phyloP scores from a whole-genome alignment of 2,113 vertebrate genomes.

The Coturnix japonica region DNA sequence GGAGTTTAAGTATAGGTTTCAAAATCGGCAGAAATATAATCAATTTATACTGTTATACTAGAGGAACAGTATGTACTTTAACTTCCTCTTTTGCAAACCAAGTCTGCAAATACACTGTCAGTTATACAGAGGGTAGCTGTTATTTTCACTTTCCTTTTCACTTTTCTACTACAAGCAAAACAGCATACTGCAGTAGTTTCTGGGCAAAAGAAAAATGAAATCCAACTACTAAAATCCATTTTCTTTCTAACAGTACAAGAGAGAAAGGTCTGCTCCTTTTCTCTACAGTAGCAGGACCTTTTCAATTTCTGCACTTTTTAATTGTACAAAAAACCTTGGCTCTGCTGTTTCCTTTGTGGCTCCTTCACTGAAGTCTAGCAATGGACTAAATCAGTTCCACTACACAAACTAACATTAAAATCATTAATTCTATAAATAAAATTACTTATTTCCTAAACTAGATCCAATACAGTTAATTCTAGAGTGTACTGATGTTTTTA shows the following conservation, averaged over 20 bases:
- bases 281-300: neutral
- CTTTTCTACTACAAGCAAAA: neutral
- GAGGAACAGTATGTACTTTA: neutral
- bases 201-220: neutral
- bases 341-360: neutral
- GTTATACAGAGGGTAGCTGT: neutral
- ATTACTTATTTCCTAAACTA: neutral
- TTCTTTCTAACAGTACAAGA: neutral
- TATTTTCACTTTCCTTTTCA: neutral
- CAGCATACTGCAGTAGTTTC: neutral
- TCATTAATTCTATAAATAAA: slow-evolving; percentile 30
- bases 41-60: too few relatives aligned
- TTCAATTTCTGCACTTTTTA: slow-evolving; percentile 16
- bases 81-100: slow-evolving; percentile 3
- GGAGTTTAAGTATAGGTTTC: too few relatives aligned
- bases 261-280: neutral
- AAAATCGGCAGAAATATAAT: too few relatives aligned
- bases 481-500: neutral
- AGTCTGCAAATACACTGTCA: neutral
- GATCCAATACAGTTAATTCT: neutral
- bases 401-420: slow-evolving; percentile 9
- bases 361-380: neutral
- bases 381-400: neutral
- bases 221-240: neutral
- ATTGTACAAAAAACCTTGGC: neutral